Evolutionary conservation across 2,113 vertebrate species (phyloP), one percentile per base, ranked within the genome.

Genomic region (Thinocorus orbignyianus): DNA sequence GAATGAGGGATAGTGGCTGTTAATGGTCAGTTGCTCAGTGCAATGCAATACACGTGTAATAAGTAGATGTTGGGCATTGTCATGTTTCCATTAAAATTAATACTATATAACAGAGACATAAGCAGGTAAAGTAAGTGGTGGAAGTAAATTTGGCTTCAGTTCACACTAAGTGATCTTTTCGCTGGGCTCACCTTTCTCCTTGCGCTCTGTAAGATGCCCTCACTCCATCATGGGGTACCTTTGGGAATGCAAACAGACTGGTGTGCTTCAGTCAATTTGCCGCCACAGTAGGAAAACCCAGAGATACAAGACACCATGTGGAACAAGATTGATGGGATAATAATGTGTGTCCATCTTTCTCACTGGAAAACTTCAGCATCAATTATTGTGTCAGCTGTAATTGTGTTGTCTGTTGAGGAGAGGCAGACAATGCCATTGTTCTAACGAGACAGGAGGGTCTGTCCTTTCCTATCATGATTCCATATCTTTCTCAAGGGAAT

Each of bases 341-440:
- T 58, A 57, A 72, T 52, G 58, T 20, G 52, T 51, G 35, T 68
- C 88, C 78, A 30, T 91, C 81, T 73, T 92, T 87, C 79, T 68
- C 58, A 11, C 61, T 41, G 10, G 84, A 92, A 95, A 92, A 83
- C 78, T 82, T 88, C 74, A 64, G 64, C 83, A 88, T 96, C 92
- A 92, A 72, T 93, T 86, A 82, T n/a, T 17, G 35, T 70, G 94
- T 84, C 94, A 96, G 86, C 72, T 90, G 44, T 89, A 90, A 96
- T 61, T 74, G 90, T 31, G 55, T 77, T 44, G 77, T 92, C 82
- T 97, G 62, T 39, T 15, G 77, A 90, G 52, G 17, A 61, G 51
- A 88, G n/a, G 71, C 72, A 87, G 90, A 52, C 76, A 51, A 19
- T 46, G 80, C n/a, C 31, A 25, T 84, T 88, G 62, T 54, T 93